These are phyloP conservation scores for Hyaena hyaena DNA, from an alignment of 2,113 vertebrate species.

Conservation along the genomic window DNA sequence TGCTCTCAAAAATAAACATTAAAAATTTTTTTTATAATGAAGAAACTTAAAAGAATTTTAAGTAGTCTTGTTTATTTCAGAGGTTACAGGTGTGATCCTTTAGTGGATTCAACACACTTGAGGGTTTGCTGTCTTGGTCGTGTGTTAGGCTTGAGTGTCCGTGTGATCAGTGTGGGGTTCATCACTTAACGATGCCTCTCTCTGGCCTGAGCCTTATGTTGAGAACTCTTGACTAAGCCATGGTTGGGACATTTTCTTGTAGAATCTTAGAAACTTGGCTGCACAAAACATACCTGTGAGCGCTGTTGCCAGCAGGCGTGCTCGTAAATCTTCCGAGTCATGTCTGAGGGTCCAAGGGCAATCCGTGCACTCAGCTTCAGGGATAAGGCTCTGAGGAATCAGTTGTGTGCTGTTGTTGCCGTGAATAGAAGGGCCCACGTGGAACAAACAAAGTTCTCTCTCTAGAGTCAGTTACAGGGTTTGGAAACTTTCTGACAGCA, in stretches of 20 bases:
- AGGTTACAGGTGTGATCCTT: neutral
- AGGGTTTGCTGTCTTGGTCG: neutral
- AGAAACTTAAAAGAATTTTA: too few relatives aligned
- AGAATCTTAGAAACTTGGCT: neutral
- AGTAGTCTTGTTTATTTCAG: rapidly evolving
- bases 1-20: too few relatives aligned
- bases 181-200: neutral
- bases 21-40: too few relatives aligned
- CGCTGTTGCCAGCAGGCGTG: too few relatives aligned
- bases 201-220: neutral
- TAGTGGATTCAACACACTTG: rapidly evolving
- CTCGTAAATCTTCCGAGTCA: neutral
- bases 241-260: neutral
- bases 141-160: neutral
- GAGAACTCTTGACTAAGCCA: neutral
- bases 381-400: neutral
- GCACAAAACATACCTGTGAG: neutral
- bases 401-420: neutral
- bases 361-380: neutral
- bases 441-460: neutral
- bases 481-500: neutral
- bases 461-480: neutral
- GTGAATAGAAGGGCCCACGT: neutral
- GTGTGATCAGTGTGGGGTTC: neutral
- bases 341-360: neutral